phyloP scores from a whole-genome alignment of 2,797 vertebrate species.

The Onychomys arenicola region DNA sequence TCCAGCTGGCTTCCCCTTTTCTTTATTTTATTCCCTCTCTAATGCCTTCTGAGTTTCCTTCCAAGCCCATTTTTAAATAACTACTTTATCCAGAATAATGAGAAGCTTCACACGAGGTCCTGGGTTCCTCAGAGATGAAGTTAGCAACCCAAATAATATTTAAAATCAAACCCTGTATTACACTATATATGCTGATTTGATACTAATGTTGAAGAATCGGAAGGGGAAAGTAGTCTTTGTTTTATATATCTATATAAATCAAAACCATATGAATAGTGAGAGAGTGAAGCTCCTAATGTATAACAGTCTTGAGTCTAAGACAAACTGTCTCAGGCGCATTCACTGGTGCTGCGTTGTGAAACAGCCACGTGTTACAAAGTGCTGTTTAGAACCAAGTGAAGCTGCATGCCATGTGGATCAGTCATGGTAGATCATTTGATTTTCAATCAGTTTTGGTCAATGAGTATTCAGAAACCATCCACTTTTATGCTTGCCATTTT shows the following conservation, averaged over 20 bases:
- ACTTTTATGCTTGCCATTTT: not conserved
- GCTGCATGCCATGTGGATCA: not conserved
- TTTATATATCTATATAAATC: not conserved
- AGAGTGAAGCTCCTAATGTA: not conserved
- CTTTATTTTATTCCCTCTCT: not conserved
- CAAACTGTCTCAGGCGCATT: not conserved
- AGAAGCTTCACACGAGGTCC: not conserved
- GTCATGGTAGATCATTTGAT: not conserved
- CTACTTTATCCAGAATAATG: not conserved
- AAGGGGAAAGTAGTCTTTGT: not conserved
- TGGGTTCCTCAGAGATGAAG: not conserved
- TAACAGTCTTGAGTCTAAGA: not conserved
- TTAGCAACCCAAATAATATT: not conserved
- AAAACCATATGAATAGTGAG: not conserved
- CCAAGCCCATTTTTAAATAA: not conserved
- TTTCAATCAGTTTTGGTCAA: not conserved
- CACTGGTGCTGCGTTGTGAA: not conserved
- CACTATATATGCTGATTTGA: not conserved
- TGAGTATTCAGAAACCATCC: not conserved
- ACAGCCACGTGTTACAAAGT: not conserved
- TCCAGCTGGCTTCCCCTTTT: not conserved
- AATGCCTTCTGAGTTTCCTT: not conserved
- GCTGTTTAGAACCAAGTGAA: not conserved
- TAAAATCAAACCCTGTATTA: not conserved
- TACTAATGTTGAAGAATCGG: not conserved